Evolutionary conservation across 1,140 invertebrate species (phyloP), one percentile per base, ranked within the genome.

Genomic region (Drosophila sucinea): DNA sequence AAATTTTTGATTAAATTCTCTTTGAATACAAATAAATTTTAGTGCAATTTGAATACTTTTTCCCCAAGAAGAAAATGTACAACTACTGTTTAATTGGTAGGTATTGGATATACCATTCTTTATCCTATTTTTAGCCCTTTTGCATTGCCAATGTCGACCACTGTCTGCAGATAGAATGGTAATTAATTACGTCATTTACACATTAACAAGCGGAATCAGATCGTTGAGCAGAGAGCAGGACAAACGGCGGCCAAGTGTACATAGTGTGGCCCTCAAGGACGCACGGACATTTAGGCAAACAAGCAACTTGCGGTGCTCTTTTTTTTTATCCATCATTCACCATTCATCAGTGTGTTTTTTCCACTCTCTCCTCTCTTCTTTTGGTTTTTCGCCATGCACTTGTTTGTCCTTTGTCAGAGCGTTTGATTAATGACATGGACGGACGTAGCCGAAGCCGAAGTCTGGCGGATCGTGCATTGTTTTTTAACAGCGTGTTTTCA

Each of bases 151-250:
- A 89, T 66, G 33, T 11, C 23, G 56, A 17, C 8, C 4, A 40
- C 51, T 11, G 23, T 54, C 23, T 64, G 44, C 32, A 47, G 51
- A 64, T 66, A 73, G 71, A 71, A 61, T 67, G 55, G 72, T 83
- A 91, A 87, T 91, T 90, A 87, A 89, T 91, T 86, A 71, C 60
- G 70, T 72, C 73, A 81, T 91, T 91, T 80, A 73, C 75, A 77
- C 63, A 51, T 62, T 63, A 55, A 67, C 70, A n/a, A 67, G 67
- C 67, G 38, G 40, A 68, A 67, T 73, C 40, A 66, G 65, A 78
- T 68, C 62, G 29, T 47, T 62, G 29, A 29, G n/a, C 30, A 29
- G 38, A 11, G 11, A 8, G 30, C 38, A 62, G 33, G 35, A 54
- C 60, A 38, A 38, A 11, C 10, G 35, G 8, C 10, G 35, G 35